A percentile compares a stretch with the other conserved stretches of the same genome.
phyloP scores from a whole-genome alignment of 1,140 invertebrate genomes.

The Leptestheria dahalacensis region DNA sequence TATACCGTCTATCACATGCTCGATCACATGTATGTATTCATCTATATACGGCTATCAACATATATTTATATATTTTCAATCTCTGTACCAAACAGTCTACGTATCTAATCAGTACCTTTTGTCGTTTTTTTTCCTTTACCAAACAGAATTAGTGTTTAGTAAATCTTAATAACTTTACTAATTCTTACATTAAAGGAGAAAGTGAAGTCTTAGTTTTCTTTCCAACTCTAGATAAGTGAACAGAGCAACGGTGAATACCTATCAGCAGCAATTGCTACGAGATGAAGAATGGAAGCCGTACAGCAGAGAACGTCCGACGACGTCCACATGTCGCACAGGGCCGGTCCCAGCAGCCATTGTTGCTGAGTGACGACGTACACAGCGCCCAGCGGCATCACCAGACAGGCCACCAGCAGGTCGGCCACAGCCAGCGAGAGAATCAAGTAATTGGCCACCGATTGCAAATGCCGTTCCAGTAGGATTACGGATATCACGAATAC shows the following conservation, averaged over 20 bases:
- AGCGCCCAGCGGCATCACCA: conserved; percentile 83
- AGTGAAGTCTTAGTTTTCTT: neutral
- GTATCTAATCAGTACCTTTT: no score
- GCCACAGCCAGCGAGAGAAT: conserved; percentile 85
- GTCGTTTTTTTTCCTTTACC: no score
- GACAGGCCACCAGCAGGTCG: conserved; percentile 82
- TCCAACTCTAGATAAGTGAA: neutral
- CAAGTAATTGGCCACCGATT: conserved; percentile 85
- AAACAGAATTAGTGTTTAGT: no score
- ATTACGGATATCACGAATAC: conserved; percentile 98
- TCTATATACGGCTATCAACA: no score
- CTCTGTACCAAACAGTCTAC: no score
- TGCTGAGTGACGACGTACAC: conserved; percentile 50
- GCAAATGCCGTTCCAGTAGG: conserved; percentile 78
- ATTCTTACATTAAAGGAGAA: no score
- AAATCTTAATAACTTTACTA: no score
- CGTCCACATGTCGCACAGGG: conserved; percentile 93
- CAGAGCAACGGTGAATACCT: conserved; percentile 35
- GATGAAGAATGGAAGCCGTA: conserved; percentile 88
- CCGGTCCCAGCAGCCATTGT: conserved; percentile 71
- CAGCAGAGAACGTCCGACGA: conserved; percentile 90
- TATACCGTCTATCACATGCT: no score
- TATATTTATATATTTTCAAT: no score
- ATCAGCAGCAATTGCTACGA: conserved; percentile 89
- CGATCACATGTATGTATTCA: no score